phyloP scores from a whole-genome alignment of 1,140 invertebrate genomes.

The Hesperophylax magnus region DNA sequence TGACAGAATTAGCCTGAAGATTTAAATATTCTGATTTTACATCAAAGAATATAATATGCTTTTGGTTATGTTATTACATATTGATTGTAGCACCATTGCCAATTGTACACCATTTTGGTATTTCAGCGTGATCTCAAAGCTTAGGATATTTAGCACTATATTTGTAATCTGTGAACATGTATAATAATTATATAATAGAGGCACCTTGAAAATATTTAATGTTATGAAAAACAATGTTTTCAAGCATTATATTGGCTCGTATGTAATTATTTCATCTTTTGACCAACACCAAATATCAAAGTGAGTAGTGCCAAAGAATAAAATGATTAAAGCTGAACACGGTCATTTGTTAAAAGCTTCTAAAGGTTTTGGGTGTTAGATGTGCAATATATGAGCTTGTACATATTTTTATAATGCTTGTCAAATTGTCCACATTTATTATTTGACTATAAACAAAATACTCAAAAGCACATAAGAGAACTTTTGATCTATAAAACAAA shows the following conservation, averaged over 20 bases:
- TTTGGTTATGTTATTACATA: neutral
- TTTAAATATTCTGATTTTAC: neutral
- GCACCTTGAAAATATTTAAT: conserved; percentile 13
- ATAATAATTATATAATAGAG: neutral
- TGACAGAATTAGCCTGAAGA: neutral
- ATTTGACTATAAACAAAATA: no score
- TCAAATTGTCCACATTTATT: no score
- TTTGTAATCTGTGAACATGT: conserved; percentile 1
- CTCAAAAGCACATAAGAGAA: no score
- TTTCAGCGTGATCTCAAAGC: conserved; percentile 19
- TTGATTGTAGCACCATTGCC: conserved; percentile 4
- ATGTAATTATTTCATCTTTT: neutral
- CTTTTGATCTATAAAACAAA: no score
- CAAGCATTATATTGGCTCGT: neutral
- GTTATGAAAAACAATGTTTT: conserved; percentile 17
- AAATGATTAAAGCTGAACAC: neutral
- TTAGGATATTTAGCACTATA: conserved; percentile 7
- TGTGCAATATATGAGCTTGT: no score
- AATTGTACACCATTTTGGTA: neutral
- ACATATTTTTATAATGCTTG: no score
- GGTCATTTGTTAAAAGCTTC: no score
- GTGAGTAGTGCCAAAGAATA: conserved; percentile 17
- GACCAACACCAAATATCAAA: conserved; percentile 1
- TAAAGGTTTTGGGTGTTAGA: no score
- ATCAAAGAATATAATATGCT: neutral